Evolutionary conservation across 2,888 invertebrate genomes (phyloP).

Genomic region (Maniola hyperantus): DNA sequence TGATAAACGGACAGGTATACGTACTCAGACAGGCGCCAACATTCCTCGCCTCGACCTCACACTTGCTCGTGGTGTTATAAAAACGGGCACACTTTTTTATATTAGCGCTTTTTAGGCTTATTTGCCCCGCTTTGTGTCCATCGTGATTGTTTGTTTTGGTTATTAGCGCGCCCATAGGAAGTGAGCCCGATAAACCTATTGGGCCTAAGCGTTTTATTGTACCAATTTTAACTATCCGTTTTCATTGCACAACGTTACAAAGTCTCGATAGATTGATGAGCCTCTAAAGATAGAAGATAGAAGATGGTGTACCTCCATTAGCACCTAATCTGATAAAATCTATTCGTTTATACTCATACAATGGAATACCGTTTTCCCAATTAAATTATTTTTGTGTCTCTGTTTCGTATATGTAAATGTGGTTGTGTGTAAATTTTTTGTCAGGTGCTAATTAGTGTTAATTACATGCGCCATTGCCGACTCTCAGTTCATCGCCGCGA

Average conservation of each 20-base stretch:
- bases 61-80: constrained; percentile 78
- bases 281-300: constrained; percentile 55
- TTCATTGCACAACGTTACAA: constrained; percentile 41
- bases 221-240: constrained; percentile 77
- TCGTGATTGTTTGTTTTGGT: constrained; percentile 80
- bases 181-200: constrained; percentile 79
- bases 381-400: constrained; percentile 40
- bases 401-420: constrained; percentile 1
- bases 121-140: constrained; percentile 76
- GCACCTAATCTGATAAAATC: constrained; percentile 50
- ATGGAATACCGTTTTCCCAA: constrained; percentile 37
- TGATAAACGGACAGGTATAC: constrained; percentile 83
- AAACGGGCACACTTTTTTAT: constrained; percentile 80
- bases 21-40: constrained; percentile 83
- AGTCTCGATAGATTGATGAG: constrained; percentile 45
- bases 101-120: constrained; percentile 79
- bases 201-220: constrained; percentile 80
- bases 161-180: constrained; percentile 79
- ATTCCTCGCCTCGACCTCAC: constrained; percentile 82
- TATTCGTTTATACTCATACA: constrained; percentile 19
- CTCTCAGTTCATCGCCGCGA: constrained; percentile 52
- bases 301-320: constrained; percentile 59
- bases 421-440: constrained; percentile 46
- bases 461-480: constrained; percentile 47
- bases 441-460: constrained; percentile 67